Evolutionary conservation across 2,888 invertebrate species (phyloP).

Genomic region (Orthonychiurus folsomi): DNA sequence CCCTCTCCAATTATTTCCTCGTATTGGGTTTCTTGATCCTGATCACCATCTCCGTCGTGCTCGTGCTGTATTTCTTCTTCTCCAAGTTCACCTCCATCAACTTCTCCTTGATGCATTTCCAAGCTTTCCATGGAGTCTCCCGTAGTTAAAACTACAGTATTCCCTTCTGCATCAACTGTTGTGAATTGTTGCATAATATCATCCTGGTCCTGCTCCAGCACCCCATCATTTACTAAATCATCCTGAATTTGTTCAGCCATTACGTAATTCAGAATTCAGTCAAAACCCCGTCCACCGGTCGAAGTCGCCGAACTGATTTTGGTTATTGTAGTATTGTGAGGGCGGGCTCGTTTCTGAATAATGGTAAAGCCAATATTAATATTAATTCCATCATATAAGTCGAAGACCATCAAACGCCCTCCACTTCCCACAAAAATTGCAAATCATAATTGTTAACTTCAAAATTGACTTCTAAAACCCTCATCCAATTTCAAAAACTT

Average conservation of each 20-base stretch:
- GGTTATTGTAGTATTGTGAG: no score
- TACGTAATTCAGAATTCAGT: neutral
- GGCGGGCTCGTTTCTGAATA: no score
- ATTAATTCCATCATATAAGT: no score
- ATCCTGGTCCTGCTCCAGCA: slow-evolving; percentile 17
- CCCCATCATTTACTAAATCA: neutral
- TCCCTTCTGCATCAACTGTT: slow-evolving; percentile 25
- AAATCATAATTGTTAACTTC: no score
- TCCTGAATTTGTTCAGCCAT: slow-evolving; percentile 6
- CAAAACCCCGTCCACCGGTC: neutral
- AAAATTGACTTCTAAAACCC: no score
- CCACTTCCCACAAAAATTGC: no score
- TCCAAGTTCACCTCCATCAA: slow-evolving; percentile 28
- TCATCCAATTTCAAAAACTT: no score
- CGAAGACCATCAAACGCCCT: no score
- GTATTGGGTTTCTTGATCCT: slow-evolving; percentile 14
- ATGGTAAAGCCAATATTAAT: no score
- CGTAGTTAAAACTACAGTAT: slow-evolving; percentile 28
- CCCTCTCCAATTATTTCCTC: slow-evolving; percentile 18
- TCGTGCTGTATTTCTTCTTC: slow-evolving; percentile 27
- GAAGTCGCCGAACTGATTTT: neutral
- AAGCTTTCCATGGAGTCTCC: slow-evolving; percentile 25
- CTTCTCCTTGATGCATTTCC: slow-evolving; percentile 11
- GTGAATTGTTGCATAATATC: slow-evolving; percentile 23
- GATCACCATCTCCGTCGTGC: slow-evolving; percentile 11